Conservation (phyloP, 2,797 vertebrate species). For the Mus spretus region DNA sequence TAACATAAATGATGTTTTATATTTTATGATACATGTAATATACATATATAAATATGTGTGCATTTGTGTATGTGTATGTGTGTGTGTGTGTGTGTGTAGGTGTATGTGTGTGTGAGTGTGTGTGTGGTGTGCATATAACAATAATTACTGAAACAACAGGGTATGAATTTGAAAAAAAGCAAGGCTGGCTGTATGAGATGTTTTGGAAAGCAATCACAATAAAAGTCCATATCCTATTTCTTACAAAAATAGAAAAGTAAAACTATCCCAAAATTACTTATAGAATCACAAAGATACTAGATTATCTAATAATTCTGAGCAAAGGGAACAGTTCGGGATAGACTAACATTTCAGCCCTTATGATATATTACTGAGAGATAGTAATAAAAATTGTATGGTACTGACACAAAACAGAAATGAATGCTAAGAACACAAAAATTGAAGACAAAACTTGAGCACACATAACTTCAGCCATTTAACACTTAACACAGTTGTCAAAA, state of each 20-base stretch:
- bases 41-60: not conserved
- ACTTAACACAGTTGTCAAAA: not conserved
- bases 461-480: not conserved
- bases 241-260: not conserved
- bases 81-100: too few relatives aligned
- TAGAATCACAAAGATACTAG: not conserved
- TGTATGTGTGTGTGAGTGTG: too few relatives aligned
- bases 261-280: not conserved
- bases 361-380: not conserved
- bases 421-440: too few relatives aligned
- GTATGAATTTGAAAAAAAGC: too few relatives aligned
- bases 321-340: accelerated
- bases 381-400: not conserved
- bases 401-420: too few relatives aligned
- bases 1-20: not conserved
- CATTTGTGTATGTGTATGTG: too few relatives aligned
- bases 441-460: not conserved
- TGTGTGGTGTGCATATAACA: not conserved
- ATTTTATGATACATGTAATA: not conserved
- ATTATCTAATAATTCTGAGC: too few relatives aligned
- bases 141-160: not conserved
- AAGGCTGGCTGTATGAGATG: not conserved
- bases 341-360: not conserved
- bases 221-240: not conserved
- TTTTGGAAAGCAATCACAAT: not conserved